Conservation (phyloP, 2,888 invertebrate genomes). For the Harpalus rufipes region DNA sequence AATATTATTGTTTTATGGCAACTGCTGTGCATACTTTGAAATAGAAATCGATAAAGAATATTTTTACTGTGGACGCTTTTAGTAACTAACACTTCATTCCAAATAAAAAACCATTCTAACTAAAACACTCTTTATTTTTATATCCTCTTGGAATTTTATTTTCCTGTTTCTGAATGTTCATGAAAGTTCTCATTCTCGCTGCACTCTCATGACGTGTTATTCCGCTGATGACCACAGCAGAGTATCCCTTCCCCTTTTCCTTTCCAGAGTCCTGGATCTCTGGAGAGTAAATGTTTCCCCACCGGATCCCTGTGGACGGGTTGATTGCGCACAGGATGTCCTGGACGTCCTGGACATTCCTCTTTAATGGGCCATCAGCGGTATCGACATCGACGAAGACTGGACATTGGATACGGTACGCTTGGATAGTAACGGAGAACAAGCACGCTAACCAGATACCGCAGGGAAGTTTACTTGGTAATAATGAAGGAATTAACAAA, state of each 20-base stretch:
- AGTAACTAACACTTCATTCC: too few species aligned
- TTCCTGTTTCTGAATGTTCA: not conserved
- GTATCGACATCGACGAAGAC: not conserved
- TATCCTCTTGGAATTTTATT: not conserved
- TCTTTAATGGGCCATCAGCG: not conserved
- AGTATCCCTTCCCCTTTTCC: not conserved
- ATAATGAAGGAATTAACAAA: too few species aligned
- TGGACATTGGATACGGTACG: not conserved
- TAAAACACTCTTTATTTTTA: not conserved
- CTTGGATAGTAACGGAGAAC: too few species aligned
- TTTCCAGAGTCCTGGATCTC: not conserved
- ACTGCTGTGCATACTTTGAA: too few species aligned
- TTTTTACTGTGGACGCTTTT: too few species aligned
- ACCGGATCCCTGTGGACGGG: not conserved
- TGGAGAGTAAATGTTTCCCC: not conserved
- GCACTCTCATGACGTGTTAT: constrained; percentile 5
- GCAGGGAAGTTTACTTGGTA: not conserved
- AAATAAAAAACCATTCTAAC: not conserved
- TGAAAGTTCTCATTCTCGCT: not conserved
- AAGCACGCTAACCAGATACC: not conserved
- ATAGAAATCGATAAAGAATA: too few species aligned
- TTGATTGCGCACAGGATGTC: constrained; percentile 3
- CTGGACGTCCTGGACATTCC: constrained; percentile 1
- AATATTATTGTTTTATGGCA: too few species aligned
- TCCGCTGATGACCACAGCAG: not conserved